These are phyloP conservation scores for Lutraria rhynchaena DNA, from an alignment of 1,140 invertebrate genomes.

Conservation along the genomic window DNA sequence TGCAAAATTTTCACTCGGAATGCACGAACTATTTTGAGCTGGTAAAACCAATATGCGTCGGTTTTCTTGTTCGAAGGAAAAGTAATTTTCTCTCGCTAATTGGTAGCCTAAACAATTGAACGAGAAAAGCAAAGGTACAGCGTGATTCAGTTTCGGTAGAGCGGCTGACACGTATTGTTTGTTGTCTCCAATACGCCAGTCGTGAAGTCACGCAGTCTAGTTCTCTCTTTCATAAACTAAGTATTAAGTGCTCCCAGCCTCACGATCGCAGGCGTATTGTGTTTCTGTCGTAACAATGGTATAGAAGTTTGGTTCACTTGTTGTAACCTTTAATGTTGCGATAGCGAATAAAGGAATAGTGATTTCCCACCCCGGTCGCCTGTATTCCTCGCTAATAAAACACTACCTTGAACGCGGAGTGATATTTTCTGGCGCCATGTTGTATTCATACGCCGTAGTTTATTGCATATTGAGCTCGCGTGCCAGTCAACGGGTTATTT, in stretches of 20 bases:
- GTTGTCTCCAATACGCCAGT: conserved; percentile 25
- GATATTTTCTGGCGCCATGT: conserved; percentile 48
- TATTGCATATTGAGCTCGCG: conserved; percentile 34
- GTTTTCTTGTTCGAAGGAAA: conserved; percentile 17
- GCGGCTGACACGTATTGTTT: conserved; percentile 14
- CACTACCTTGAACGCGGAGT: conserved; percentile 25
- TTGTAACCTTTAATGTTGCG: conserved; percentile 55
- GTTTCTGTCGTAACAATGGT: conserved; percentile 50
- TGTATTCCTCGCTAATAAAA: conserved; percentile 41
- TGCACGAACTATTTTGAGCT: no score
- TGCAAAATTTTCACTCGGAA: no score
- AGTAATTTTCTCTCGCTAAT: neutral
- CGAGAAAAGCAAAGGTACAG: conserved; percentile 42
- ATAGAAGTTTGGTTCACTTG: conserved; percentile 32
- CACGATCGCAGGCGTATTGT: conserved; percentile 39
- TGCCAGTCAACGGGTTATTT: conserved; percentile 30
- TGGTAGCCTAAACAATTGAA: neutral
- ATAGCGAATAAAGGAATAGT: conserved; percentile 23
- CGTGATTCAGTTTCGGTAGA: conserved; percentile 19
- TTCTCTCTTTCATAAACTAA: conserved; percentile 43
- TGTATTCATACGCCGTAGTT: conserved; percentile 34
- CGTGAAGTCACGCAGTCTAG: conserved; percentile 43
- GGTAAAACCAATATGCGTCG: no score
- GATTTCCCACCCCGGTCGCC: conserved; percentile 29
- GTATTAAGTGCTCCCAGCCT: conserved; percentile 36